Base-by-base conservation (phyloP, 35 echinoderm and acorn worm species). In the Holothuria glaberrima region DNA sequence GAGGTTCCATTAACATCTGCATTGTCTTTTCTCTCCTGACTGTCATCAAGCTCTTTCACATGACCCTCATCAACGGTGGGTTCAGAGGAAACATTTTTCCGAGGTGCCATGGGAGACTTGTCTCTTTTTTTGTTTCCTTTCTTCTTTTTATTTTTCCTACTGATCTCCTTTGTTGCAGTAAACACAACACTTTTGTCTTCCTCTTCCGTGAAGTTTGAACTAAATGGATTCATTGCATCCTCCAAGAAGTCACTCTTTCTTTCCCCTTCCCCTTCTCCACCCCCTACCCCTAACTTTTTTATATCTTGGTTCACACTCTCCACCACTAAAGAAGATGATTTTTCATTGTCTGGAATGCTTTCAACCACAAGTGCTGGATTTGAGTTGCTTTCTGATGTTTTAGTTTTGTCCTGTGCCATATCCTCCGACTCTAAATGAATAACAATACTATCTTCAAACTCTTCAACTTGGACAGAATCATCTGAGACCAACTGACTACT, bases 361-460 rank as follows among this genome's bases (percentile, higher is more conserved):
- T 54, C 50, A 54, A 54, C 50, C 1, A 54, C 50, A 54, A 54
- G 0, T 5, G 50, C 12, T 54, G 50, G 50, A 54, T 54, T 54
- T 54, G 50, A 54, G 12, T 54, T 54, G 16, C 16, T 54, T 14
- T 54, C 50, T 1, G 16, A 54, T 17, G 12, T 18, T 56, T 17
- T 54, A 17, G 9, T 54, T 54, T 54, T 9, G 12, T 54, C 26
- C 20, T 35, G 35, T 5, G n/a, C 31, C 10, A 16, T 75, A 4
- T 52, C 27, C 9, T 72, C 59, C 21, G 92, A 56, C 14, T 64
- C 44, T 52, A 93, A 22, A 48, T 93, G 92, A 32, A 93, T 93
- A 14, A 93, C 92, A 20, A 93, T 81, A 59, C 92, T 89, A 30
- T 93, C 92, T 54, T 93, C 92, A 35, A 89, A 83, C 35, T 90